Base-by-base conservation (phyloP, 1,140 invertebrate genomes). In the Ylistrum balloti region DNA sequence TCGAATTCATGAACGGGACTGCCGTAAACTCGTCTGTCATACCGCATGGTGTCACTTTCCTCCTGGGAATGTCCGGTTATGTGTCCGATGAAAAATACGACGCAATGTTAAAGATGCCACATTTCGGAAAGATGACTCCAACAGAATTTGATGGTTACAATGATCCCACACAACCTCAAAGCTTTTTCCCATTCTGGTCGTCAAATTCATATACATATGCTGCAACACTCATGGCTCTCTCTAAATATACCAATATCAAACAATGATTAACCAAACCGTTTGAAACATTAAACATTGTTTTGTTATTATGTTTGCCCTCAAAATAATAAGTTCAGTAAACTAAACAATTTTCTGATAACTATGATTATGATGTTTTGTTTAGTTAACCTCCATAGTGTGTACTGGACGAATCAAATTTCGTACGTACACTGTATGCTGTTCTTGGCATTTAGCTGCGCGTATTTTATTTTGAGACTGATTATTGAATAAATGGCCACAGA, bases 1-100 rank as follows among this genome's bases (percentile, higher is more conserved):
- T 93, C 17, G 93, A 95, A 89, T 95, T 91, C 88, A 91, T 95
- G 38, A 95, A 95, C 88, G 94, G 94, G 0, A 94, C 94, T 3
- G 86, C 45, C n/a, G 34, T 91, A 74, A 56, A 91, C 33, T 87
- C 87, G 1, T 33, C 86, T 22, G 48, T 86, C 10, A 33, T 88
- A 2, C 86, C 86, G 22, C 13, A 85, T 41, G 34, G 45, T 34
- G 88, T 45, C 28, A 56, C n/a, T 7, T 89, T 88, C 33, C 86
- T 93, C 33, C 85, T 91, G 48, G 93, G 91, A 20, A 89, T 94
- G 41, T 32, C 92, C 74, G 93, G 93, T 22, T 48, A 88, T 0
- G 90, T 91, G 32, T 56, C 92, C 9, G 90, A 92, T n/a, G 38
- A 86, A 3, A 87, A 90, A 28, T 94, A 92, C 88, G 48, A 90